Evolutionary conservation across 2,888 invertebrate species (phyloP).

Genomic region (Maniola hyperantus): DNA sequence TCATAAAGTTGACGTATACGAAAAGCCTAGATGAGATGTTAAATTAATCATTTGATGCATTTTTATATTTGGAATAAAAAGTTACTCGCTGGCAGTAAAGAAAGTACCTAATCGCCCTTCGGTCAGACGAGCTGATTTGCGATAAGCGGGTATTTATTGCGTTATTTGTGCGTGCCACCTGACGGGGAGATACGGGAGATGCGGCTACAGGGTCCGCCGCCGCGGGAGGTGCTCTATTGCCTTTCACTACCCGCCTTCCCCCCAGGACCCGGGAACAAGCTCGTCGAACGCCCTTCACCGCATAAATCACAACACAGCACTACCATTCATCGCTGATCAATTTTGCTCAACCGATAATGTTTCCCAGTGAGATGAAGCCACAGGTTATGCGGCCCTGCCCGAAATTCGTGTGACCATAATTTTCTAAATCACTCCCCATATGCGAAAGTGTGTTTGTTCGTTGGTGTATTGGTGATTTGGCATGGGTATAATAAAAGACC

Average conservation of each 20-base stretch:
- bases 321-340: constrained; percentile 62
- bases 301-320: constrained; percentile 67
- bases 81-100: not conserved
- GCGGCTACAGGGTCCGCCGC: constrained; percentile 52
- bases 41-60: no score
- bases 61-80: no score
- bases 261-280: constrained; percentile 48
- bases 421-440: no score
- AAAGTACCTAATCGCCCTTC: constrained; percentile 60
- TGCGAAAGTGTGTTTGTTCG: no score
- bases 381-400: constrained; percentile 28
- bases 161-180: constrained; percentile 74
- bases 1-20: no score
- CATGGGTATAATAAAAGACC: no score
- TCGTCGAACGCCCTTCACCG: constrained; percentile 50
- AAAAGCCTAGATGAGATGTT: no score
- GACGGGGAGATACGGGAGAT: constrained; percentile 46
- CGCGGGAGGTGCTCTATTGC: constrained; percentile 69
- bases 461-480: no score
- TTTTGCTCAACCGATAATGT: constrained; percentile 52
- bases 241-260: constrained; percentile 58
- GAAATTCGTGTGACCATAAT: constrained; percentile 13
- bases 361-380: constrained; percentile 46
- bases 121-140: constrained; percentile 78
- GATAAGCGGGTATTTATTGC: constrained; percentile 81